These are phyloP conservation scores for Pocillopora damicornis DNA, from an alignment of 64 coral and sea anemone species.

Conservation along the genomic window DNA sequence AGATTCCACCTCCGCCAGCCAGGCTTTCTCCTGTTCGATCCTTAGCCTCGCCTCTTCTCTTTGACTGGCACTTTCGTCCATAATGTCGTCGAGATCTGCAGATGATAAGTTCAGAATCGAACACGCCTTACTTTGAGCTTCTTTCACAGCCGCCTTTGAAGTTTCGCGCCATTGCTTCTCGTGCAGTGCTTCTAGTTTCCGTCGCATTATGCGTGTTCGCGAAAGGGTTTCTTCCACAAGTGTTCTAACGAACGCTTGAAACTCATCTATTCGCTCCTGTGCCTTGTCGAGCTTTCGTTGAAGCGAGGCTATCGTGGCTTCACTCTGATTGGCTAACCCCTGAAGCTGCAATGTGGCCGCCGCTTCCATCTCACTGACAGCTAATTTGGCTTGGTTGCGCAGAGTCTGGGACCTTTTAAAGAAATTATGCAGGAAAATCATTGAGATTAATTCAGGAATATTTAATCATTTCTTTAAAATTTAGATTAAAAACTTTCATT, in stretches of 20 bases:
- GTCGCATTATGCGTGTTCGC: constrained; percentile 3
- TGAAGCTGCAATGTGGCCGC: constrained; percentile 89
- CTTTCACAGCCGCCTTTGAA: constrained; percentile 27
- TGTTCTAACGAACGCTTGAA: constrained; percentile 72
- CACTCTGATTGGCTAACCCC: constrained; percentile 90
- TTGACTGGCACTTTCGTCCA: constrained; percentile 38
- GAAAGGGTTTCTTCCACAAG: constrained; percentile 41
- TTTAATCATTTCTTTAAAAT: no score
- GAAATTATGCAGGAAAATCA: background rate
- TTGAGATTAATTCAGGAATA: background rate
- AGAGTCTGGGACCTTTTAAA: constrained; percentile 68
- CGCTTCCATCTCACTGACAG: constrained; percentile 91
- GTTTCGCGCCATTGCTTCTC: constrained; percentile 34
- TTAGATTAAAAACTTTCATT: no score
- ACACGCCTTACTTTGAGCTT: constrained; percentile 62
- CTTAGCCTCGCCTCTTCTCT: background rate
- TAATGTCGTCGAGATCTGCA: constrained; percentile 43
- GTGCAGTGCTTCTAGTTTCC: constrained; percentile 3
- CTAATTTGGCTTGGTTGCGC: constrained; percentile 87
- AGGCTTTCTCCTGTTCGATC: constrained; percentile 6
- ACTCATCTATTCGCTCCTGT: constrained; percentile 71
- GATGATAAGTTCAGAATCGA: constrained; percentile 76
- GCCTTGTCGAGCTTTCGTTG: constrained; percentile 63
- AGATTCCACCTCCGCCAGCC: constrained; percentile 27
- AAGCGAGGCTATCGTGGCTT: constrained; percentile 69